phyloP scores from a whole-genome alignment of 2,797 vertebrate genomes.

The Parotocinclus haroldoi region DNA sequence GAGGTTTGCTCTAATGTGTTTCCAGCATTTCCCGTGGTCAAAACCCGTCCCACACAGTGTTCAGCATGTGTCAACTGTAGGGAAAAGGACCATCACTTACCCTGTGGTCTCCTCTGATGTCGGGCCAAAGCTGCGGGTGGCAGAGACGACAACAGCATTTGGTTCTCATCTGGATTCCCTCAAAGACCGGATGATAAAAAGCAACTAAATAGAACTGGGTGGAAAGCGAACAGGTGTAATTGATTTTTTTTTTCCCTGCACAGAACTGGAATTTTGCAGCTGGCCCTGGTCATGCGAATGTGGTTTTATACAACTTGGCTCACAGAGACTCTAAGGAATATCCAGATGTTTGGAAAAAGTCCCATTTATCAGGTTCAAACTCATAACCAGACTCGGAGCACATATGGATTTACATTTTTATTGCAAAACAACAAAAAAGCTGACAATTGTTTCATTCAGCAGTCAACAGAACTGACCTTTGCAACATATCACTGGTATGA shows the following conservation, averaged over 20 bases:
- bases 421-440: constrained; percentile 24
- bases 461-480: too few species aligned
- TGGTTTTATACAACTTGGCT: constrained; percentile 21
- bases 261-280: constrained; percentile 31
- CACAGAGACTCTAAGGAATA: constrained; percentile 22
- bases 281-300: constrained; percentile 35
- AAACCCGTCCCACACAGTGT: constrained; percentile 13
- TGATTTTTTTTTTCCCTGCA: constrained; percentile 35
- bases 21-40: constrained; percentile 14
- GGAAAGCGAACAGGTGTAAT: constrained; percentile 44
- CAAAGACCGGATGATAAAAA: constrained; percentile 45
- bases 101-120: constrained; percentile 45
- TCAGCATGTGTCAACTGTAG: constrained; percentile 33
- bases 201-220: constrained; percentile 46
- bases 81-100: constrained; percentile 36
- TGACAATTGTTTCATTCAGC: constrained; percentile 2
- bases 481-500: not conserved
- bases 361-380: constrained; percentile 24
- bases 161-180: constrained; percentile 48
- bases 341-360: constrained; percentile 42
- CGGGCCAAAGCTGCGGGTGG: constrained; percentile 52
- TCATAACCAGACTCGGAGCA: constrained; percentile 21
- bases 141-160: constrained; percentile 34
- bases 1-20: not conserved
- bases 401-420: constrained; percentile 18